phyloP scores from a whole-genome alignment of 2,113 vertebrate species.

The Prietella phreatophila region DNA sequence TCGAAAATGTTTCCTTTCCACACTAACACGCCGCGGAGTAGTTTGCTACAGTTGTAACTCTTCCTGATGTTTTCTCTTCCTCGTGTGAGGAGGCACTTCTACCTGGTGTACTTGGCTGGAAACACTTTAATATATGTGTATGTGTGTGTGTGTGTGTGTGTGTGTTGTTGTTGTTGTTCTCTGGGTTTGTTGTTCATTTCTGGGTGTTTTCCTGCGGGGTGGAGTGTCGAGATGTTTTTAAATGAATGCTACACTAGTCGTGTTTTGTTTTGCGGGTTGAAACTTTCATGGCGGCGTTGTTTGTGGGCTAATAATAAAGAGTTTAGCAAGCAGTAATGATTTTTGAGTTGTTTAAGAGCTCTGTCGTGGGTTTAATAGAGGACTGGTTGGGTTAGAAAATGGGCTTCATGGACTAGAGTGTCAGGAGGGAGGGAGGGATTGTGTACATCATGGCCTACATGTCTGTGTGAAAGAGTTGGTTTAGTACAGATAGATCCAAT shows the following conservation, averaged over 20 bases:
- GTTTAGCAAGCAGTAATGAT: background rate
- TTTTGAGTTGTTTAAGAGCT: background rate
- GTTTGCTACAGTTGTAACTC: slow-evolving; percentile 41
- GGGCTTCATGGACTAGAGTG: too few relatives aligned
- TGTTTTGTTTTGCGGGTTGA: slow-evolving; percentile 12
- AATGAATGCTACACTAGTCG: slow-evolving; percentile 6
- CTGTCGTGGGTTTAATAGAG: background rate
- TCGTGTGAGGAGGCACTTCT: background rate
- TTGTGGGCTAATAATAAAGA: slow-evolving; percentile 4
- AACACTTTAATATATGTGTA: background rate
- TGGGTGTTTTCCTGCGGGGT: background rate
- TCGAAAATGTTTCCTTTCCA: slow-evolving; percentile 54
- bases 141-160: too few relatives aligned
- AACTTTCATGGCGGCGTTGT: slow-evolving; percentile 19
- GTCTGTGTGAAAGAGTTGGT: background rate
- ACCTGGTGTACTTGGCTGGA: background rate
- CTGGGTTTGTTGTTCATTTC: background rate
- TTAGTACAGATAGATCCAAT: background rate
- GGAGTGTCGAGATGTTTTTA: background rate
- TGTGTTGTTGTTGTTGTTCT: too few relatives aligned
- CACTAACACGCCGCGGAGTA: slow-evolving; percentile 23
- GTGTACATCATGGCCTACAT: background rate
- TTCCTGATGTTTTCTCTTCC: slow-evolving; percentile 41
- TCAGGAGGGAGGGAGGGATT: background rate
- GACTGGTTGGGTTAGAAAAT: background rate